Evolutionary conservation across 2,113 vertebrate genomes (phyloP).

Genomic region (Pelecanus crispus): DNA sequence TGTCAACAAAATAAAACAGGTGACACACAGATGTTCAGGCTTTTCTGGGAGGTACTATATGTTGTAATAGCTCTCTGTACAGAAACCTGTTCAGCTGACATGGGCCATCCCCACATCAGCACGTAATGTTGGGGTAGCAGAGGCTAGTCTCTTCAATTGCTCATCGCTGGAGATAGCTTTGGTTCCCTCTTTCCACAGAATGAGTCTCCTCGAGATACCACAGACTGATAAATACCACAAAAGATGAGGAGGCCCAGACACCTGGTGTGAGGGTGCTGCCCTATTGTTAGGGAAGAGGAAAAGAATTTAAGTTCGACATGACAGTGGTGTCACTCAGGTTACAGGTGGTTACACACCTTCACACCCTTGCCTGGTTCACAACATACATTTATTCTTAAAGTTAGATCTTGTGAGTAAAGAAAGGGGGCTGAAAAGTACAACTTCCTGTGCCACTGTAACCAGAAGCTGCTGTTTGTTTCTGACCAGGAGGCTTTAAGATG

Average conservation of each 20-base stretch:
- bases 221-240: background rate
- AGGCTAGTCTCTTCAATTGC: background rate
- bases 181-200: background rate
- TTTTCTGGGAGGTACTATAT: background rate
- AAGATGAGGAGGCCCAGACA: background rate
- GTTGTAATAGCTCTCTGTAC: background rate
- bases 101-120: background rate
- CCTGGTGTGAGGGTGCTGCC: background rate
- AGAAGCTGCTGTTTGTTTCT: constrained; percentile 39
- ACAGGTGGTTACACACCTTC: background rate
- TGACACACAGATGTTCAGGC: background rate
- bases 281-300: background rate
- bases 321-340: background rate
- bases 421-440: background rate
- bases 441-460: background rate
- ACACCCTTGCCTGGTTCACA: background rate
- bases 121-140: background rate
- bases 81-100: background rate
- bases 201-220: background rate
- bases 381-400: background rate
- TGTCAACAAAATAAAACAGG: background rate
- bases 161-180: background rate
- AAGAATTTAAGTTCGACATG: background rate
- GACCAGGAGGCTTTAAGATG: constrained; percentile 30
- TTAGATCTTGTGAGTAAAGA: background rate